phyloP scores from a whole-genome alignment of 2,113 vertebrate genomes.

The Hypocryptadius cinnamomeus region DNA sequence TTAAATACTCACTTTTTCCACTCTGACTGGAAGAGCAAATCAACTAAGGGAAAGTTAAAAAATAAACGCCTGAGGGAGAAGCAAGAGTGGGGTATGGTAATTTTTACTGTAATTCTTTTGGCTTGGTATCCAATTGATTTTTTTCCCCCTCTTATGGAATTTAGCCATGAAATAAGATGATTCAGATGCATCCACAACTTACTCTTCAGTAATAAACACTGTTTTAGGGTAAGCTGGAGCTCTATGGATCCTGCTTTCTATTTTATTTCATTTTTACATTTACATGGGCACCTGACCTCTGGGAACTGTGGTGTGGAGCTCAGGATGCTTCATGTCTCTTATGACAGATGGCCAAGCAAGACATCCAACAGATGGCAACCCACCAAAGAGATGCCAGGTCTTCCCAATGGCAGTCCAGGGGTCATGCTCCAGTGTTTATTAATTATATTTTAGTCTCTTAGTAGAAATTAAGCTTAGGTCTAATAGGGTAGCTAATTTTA shows the following conservation, averaged over 20 bases:
- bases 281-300: neutral
- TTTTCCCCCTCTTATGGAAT: neutral
- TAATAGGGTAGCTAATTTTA: neutral
- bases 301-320: neutral
- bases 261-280: neutral
- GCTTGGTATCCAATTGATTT: neutral
- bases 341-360: neutral
- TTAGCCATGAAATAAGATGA: neutral
- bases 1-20: constrained; percentile 20
- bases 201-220: neutral
- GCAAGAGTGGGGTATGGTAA: neutral
- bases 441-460: neutral
- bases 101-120: neutral
- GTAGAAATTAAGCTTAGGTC: neutral
- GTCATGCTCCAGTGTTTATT: neutral
- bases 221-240: neutral
- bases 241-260: neutral
- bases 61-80: neutral
- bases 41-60: neutral
- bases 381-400: neutral
- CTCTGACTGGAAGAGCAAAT: neutral
- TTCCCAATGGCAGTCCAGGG: neutral
- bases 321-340: neutral
- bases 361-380: neutral
- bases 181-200: neutral